Base-by-base conservation (phyloP, 2,888 invertebrate species). In the Parapristionchus giblindavisi region DNA sequence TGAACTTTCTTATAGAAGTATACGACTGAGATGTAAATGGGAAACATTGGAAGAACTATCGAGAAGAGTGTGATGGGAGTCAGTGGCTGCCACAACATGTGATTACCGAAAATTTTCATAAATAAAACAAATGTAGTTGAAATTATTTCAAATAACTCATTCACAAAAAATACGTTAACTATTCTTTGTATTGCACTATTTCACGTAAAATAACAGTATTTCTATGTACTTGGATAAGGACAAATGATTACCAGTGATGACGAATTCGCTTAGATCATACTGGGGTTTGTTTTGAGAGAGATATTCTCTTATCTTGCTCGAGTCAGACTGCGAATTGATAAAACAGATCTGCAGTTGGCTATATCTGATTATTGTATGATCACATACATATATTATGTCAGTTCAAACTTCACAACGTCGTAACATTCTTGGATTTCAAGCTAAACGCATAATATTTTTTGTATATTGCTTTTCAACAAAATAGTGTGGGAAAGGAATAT, bases 31-130 rank as follows among this genome's bases (percentile, higher is more conserved):
- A 75, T 66, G 65, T 83, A 82, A 65, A 83, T 81, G 5, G 83
- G 83, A 51, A 83, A 83, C 83, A 83, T 83, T 38, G 83, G 83
- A 3, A 82, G 74, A 6, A 81, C 80, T 27, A 83, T 83, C 0
- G 82, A 79, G 11, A 78, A 78, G 60, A 83, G 63, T 5, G 80
- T 81, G 51, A 81, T 58, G 0, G 77, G 77, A 1, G 83, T 83
- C 29, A 83, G 36, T 1, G 82, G 82, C 21, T 79, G 77, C 11
- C 78, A 77, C 32, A 78, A 76, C 79, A 82, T 80, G 56, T 81
- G 78, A 58, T 81, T 83, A 3, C 83, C 83, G 8, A 78, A 79
- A 1, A 81, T 52, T 6, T 63, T n/a, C n/a, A n/a, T n/a, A n/a
- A n/a, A n/a, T n/a, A n/a, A n/a, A n/a, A n/a, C n/a, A n/a, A n/a